Percentiles rank a stretch among this genome's conserved stretches.
Conservation (phyloP, 2,797 vertebrate species). For the Eulemur rubriventer region DNA sequence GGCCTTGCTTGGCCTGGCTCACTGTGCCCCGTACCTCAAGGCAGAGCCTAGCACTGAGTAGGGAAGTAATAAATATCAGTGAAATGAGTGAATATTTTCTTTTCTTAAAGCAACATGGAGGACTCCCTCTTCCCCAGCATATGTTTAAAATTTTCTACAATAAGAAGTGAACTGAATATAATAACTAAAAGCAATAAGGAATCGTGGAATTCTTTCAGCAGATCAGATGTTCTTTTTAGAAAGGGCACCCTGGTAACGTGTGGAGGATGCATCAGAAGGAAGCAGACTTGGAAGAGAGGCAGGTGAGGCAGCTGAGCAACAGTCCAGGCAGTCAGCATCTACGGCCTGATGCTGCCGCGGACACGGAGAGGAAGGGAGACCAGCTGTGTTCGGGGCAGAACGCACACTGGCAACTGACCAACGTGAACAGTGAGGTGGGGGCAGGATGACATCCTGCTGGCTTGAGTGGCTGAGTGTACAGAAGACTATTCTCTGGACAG, state of each 20-base stretch:
- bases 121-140: background rate
- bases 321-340: background rate
- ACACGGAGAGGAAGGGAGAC: background rate
- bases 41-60: background rate
- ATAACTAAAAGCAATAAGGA: background rate
- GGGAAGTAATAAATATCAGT: background rate
- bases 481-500: background rate
- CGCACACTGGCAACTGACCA: background rate
- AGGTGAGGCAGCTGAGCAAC: background rate
- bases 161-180: background rate
- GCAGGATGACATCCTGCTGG: background rate
- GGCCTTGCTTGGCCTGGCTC: background rate
- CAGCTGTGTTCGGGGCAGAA: no score
- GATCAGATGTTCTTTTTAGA: background rate
- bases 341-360: no score
- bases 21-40: background rate
- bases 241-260: background rate
- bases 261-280: background rate
- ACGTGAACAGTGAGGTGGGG: background rate
- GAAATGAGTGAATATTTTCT: background rate
- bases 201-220: background rate
- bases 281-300: background rate
- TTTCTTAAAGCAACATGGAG: background rate
- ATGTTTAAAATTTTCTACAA: background rate
- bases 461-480: background rate